Conservation (phyloP, 2,888 invertebrate species). For the Colostygia pectinataria region DNA sequence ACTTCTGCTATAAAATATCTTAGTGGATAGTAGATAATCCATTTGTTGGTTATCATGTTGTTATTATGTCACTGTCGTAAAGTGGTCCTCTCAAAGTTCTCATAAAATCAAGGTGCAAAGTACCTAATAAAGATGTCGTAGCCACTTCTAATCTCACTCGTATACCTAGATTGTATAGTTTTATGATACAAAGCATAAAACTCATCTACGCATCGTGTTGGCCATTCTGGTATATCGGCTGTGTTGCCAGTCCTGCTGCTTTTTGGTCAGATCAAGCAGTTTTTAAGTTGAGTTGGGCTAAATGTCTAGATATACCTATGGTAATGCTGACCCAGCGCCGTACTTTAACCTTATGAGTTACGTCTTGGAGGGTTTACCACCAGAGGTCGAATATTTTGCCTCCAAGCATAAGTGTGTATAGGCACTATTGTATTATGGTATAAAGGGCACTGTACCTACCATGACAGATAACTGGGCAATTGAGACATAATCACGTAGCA, state of each 20-base stretch:
- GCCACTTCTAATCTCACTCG: slow-evolving; percentile 23
- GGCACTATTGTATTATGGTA: too few species aligned
- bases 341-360: too few species aligned
- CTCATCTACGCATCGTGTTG: slow-evolving; percentile 34
- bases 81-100: neutral
- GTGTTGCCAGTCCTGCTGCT: slow-evolving; percentile 33
- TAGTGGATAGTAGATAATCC: too few species aligned
- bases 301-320: too few species aligned
- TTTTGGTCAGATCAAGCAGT: neutral
- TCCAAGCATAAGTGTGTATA: too few species aligned
- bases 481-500: too few species aligned
- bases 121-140: slow-evolving; percentile 11
- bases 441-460: too few species aligned
- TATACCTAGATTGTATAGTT: slow-evolving; percentile 36
- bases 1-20: too few species aligned
- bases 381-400: too few species aligned
- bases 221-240: slow-evolving; percentile 10
- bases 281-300: neutral
- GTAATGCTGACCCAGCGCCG: too few species aligned
- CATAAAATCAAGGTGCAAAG: slow-evolving; percentile 5
- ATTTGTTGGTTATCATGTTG: neutral
- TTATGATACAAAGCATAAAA: slow-evolving; percentile 38
- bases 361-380: too few species aligned
- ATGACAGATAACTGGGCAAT: too few species aligned
- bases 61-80: neutral